These are phyloP conservation scores for Spatulosminthurus flaviceps DNA, from an alignment of 2,888 invertebrate genomes.

Conservation along the genomic window DNA sequence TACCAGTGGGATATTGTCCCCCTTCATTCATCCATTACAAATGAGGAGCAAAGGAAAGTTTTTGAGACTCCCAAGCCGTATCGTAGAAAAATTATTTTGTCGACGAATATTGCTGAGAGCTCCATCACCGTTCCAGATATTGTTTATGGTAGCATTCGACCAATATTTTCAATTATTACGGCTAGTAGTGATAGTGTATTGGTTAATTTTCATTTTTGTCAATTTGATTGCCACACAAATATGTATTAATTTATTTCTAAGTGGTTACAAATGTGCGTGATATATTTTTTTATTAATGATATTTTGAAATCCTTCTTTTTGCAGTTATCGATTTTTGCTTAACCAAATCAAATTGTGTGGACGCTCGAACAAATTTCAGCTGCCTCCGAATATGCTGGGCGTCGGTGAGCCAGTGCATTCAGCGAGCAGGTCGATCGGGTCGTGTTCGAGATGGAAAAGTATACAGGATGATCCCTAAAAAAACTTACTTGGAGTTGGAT, in stretches of 20 bases:
- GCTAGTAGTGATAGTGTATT: too few species aligned
- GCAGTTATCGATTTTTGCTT: slow-evolving; percentile 94
- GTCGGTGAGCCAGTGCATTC: slow-evolving; percentile 86
- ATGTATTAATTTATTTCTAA: too few species aligned
- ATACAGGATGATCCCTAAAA: slow-evolving; percentile 78
- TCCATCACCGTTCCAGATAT: slow-evolving; percentile 90
- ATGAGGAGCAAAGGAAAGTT: slow-evolving; percentile 76
- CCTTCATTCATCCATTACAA: slow-evolving; percentile 80
- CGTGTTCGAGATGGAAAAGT: slow-evolving; percentile 74
- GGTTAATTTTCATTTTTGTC: too few species aligned
- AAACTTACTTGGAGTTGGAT: slow-evolving; percentile 67
- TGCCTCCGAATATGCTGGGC: slow-evolving; percentile 86
- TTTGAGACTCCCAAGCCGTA: slow-evolving; percentile 73
- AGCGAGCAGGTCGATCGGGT: slow-evolving; percentile 90
- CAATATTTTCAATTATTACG: too few species aligned
- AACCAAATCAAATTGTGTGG: slow-evolving; percentile 81
- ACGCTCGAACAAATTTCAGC: slow-evolving; percentile 80
- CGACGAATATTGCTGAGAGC: slow-evolving; percentile 93
- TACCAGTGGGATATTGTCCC: slow-evolving; percentile 63
- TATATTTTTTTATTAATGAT: too few species aligned
- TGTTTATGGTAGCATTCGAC: slow-evolving; percentile 78
- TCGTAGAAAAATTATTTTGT: slow-evolving; percentile 82
- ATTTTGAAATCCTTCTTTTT: too few species aligned
- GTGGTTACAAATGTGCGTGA: too few species aligned
- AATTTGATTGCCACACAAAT: too few species aligned